Evolutionary conservation across 2,113 vertebrate species (phyloP), one percentile per base, ranked within the genome.

Genomic region (Apaloderma vittatum): DNA sequence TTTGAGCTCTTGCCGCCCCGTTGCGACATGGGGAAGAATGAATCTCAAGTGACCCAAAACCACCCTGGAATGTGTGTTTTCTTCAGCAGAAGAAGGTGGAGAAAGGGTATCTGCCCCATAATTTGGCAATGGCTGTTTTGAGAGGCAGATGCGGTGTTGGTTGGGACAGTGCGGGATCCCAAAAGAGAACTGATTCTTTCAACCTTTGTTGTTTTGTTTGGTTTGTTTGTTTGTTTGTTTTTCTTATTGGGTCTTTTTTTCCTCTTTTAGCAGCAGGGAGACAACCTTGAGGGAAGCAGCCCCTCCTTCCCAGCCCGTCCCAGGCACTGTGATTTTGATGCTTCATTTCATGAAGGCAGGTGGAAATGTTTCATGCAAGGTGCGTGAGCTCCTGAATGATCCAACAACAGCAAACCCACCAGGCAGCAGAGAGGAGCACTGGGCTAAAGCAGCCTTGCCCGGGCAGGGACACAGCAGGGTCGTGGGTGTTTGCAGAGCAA

Each of bases 171-270:
- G 59, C 0, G 3, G 78, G 55, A 95, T 71, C 59, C 71, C 58
- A 65, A 14, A 24, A 88, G 91, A 98, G 96, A 96, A 91, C 97
- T 97, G 90, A 73, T 97, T 98, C 96, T 98, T 97, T 98, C 93
- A 92, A 75, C 67, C 78, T 97, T 92, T 40, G 40, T 40, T 66
- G 83, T 67, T 73, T 90, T 61, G 36, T 51, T 75, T 82, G 46
- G 18, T 6, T 5, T 62, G 70, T 40, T 40, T 8, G 40, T 40
- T 40, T 40, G 40, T 40, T 90, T 65, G 36, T 48, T 75, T 82
- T 55, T 51, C n/a, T 43, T 7, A 1, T 27, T 65, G 24, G 46
- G 20, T 6, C 6, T 62, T 73, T 75, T 59, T 8, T 0, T 2
- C 10, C 34, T 49, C 27, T 94, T 58, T 85, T 45, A 63, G 36